Evolutionary conservation across 2,113 vertebrate genomes (phyloP).

Genomic region (Microtus pennsylvanicus): DNA sequence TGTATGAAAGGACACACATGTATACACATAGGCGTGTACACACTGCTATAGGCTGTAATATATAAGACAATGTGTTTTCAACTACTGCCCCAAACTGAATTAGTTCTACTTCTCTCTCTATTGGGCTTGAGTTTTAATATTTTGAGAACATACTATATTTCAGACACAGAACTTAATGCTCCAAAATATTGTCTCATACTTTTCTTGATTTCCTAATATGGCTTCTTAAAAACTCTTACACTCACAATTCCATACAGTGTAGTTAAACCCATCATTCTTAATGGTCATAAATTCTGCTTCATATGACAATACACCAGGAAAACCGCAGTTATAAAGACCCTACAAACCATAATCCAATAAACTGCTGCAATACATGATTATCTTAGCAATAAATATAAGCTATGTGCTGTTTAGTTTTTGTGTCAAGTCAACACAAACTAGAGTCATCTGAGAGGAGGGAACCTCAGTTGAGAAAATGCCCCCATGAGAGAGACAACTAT

Average conservation of each 20-base stretch:
- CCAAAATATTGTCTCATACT: not conserved
- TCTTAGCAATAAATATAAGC: constrained; percentile 61
- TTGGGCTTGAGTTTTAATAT: not conserved
- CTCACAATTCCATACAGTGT: constrained; percentile 51
- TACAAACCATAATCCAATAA: constrained; percentile 6
- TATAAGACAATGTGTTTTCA: not conserved
- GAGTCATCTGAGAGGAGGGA: not conserved
- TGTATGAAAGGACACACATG: not conserved
- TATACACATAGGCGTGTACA: not conserved
- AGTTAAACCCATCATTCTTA: constrained; percentile 49
- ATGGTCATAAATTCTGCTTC: not conserved
- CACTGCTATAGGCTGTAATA: not conserved
- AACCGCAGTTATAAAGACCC: constrained; percentile 16
- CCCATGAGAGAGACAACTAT: no score
- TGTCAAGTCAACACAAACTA: not conserved
- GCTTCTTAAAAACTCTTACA: constrained; percentile 40
- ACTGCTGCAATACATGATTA: constrained; percentile 63
- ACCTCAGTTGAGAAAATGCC: not conserved
- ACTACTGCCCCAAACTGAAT: not conserved
- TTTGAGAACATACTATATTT: not conserved
- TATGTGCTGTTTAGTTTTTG: not conserved
- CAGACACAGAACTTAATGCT: not conserved
- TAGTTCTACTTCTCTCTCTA: not conserved
- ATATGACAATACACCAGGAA: constrained; percentile 23
- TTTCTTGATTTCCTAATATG: constrained; percentile 1